Evolutionary conservation across 2,797 vertebrate species (phyloP), one percentile per base, ranked within the genome.

Genomic region (Aplochiton taeniatus): DNA sequence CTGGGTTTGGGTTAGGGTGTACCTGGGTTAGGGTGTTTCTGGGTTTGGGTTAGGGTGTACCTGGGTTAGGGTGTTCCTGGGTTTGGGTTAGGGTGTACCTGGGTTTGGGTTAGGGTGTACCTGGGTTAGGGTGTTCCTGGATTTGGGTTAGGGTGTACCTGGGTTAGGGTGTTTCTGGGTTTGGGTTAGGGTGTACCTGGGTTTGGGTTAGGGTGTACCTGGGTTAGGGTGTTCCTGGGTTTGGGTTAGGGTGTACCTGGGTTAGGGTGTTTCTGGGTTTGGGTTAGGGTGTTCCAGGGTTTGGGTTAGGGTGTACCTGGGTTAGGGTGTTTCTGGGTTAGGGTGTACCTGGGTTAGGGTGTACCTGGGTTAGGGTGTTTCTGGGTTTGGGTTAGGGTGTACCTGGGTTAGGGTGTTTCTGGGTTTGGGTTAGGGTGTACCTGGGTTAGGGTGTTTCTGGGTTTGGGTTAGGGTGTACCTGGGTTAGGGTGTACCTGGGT

Each of bases 51-150:
- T 20, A 11, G 18, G 9, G 12, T 11, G 9, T 84, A 91, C 89
- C 89, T 84, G 88, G 89, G 97, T 31, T 11, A 16, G 18, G n/a
- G 8, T 9, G 1, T n/a, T 8, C 50, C 47, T 48, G 49, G 54
- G 59, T 45, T 44, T 57, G 46, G 11, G 6, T 17, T 95, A 95
- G 31, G 6, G 31, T 6, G 31, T 31, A 31, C 31, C 31, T 31
- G 31, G 2, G 31, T 31, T 3, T 6, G 31, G 2, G 31, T 31
- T 31, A 31, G 31, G 6, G 31, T 11, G 16, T 51, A 9, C 13
- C 50, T 51, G 50, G 16, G 31, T 31, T n/a, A n/a, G n/a, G n/a
- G 4, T 16, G n/a, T n/a, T n/a, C n/a, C n/a, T n/a, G n/a, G n/a
- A n/a, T n/a, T n/a, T n/a, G n/a, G n/a, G n/a, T n/a, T n/a, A n/a